Base-by-base conservation (phyloP, 2,888 invertebrate genomes). In the Leptinotarsa rubiginosa region DNA sequence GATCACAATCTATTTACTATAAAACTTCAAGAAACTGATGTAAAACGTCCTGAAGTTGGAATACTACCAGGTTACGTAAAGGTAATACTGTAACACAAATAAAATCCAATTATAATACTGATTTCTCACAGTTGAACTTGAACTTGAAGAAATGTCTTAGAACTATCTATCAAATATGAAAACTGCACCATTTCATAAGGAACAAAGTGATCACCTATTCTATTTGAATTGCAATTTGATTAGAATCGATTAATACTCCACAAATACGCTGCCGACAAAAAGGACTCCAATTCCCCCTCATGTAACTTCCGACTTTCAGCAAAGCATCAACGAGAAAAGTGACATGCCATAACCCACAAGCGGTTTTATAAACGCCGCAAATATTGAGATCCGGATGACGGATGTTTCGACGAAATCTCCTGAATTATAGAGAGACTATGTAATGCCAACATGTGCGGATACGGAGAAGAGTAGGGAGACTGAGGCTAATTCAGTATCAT, bases 311-410 rank as follows among this genome's bases (percentile, higher is more conserved):
- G 41, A 62, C 16, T 41, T 62, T 41, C 56, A 22, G 15, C 56
- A 10, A 56, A 20, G 56, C 56, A 56, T 56, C 62, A 62, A 31
- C 62, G 31, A 25, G 16, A 31, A n/a, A 71, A 75, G 68, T 75
- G 77, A 73, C 73, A 75, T 62, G 16, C 7, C 65, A 64, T 68
- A 70, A 72, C 71, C 75, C 73, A 41, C 77, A 73, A 73, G 77
- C 70, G 73, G 74, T 73, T 77, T 71, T 77, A 73, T 75, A 69
- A 75, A 62, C 71, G 67, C 75, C 73, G 75, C 77, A 77, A 77
- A 77, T 77, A 77, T 77, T 77, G 77, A 75, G 72, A 77, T 75
- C 71, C 65, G 65, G 75, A 70, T 71, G 77, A 73, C 77, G 73
- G 76, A 72, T 77, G 70, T 70, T 74, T 77, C 68, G 69, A 41